Evolutionary conservation across 2,797 vertebrate species (phyloP).

Genomic region (Chaenodraco wilsoni): DNA sequence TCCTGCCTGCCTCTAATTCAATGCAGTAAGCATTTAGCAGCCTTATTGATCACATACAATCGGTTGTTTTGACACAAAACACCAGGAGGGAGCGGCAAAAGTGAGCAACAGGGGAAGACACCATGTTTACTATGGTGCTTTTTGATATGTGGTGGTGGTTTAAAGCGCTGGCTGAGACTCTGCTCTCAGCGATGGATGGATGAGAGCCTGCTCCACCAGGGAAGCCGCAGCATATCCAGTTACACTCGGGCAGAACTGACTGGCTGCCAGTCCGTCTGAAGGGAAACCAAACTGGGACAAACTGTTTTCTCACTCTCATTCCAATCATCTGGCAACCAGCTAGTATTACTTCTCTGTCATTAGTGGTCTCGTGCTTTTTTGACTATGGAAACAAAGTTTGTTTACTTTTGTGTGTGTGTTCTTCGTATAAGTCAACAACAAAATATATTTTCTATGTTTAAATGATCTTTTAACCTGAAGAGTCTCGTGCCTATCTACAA

Average conservation of each 20-base stretch:
- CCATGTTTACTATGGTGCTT: constrained; percentile 39
- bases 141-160: constrained; percentile 47
- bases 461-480: not conserved
- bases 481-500: not conserved
- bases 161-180: constrained; percentile 16
- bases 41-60: constrained; percentile 34
- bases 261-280: constrained; percentile 74
- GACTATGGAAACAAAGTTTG: constrained; percentile 5
- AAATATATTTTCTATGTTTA: constrained; percentile 2
- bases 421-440: not conserved
- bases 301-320: constrained; percentile 59
- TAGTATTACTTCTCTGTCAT: constrained; percentile 69
- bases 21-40: constrained; percentile 12
- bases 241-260: constrained; percentile 66
- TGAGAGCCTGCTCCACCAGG: constrained; percentile 54
- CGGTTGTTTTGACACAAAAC: constrained; percentile 38
- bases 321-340: constrained; percentile 48
- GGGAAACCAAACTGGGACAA: constrained; percentile 65
- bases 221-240: constrained; percentile 73
- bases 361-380: constrained; percentile 63
- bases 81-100: constrained; percentile 5
- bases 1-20: constrained; percentile 20
- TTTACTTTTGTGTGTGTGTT: not conserved
- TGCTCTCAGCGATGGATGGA: constrained; percentile 47
- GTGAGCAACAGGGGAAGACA: constrained; percentile 17